Evolutionary conservation across 2,797 vertebrate genomes (phyloP), one percentile per base, ranked within the genome.

Genomic region (Halcyon leucocephala): DNA sequence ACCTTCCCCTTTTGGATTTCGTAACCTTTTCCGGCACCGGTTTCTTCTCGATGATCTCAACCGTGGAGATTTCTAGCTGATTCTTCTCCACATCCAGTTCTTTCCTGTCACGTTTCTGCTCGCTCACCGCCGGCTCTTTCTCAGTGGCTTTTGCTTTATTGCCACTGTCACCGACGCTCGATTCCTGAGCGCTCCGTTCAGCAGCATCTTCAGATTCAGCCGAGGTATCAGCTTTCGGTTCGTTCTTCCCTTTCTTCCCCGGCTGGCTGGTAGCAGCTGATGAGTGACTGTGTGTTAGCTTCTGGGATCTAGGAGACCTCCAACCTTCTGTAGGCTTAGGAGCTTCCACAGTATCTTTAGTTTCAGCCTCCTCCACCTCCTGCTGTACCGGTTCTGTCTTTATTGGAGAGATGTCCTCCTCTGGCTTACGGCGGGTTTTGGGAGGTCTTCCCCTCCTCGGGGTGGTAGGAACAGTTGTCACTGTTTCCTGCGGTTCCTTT

Each of bases 221-320:
- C 1, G 7, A n/a, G 41, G n/a, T 89, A 29, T 98, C 98, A 0
- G 81, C 96, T 97, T 98, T 98, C 0, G 82, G 98, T 33, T 99
- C 99, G 0, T 95, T 97, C 97, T 97, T 99, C 33, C 98, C 97
- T 89, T 98, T 98, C 97, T 99, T 99, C 84, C 98, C 99, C 81
- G 97, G 98, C 8, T 98, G 97, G 44, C 96, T 97, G 33, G 97
- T 60, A 86, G 98, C 71, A 80, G 98, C 95, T 77, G 96, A 93
- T 26, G 98, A 94, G 55, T 98, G 98, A 97, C 96, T 70, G 58
- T 98, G 98, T n/a, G 98, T 97, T 10, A 97, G 64, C 95, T 99
- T 99, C 89, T 99, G 99, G 22, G 99, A 98, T 9, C 99, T 98
- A 5, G 99, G 99, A 62, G 99, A 99, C 33, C 99, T 98, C 99